Conservation (phyloP, 2,797 vertebrate genomes). For the Squalus acanthias region DNA sequence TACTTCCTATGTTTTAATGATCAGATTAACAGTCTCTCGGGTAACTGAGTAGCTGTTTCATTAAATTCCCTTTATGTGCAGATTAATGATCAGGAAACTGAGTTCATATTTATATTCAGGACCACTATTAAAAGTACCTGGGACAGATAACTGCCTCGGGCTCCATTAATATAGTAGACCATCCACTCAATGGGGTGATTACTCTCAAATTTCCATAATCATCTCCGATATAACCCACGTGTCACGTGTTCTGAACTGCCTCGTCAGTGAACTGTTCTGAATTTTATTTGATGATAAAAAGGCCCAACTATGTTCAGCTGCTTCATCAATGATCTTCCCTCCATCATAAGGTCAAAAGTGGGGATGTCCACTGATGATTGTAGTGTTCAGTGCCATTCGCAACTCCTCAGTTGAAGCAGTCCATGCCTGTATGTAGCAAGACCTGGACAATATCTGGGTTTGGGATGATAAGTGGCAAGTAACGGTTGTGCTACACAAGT, state of each 20-base stretch:
- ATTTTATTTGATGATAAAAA: not conserved
- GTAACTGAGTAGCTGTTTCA: not conserved
- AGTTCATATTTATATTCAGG: not conserved
- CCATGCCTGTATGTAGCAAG: too few relatives aligned
- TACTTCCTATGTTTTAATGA: not conserved
- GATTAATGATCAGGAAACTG: not conserved
- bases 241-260: not conserved
- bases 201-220: not conserved
- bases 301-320: too few relatives aligned
- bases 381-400: too few relatives aligned
- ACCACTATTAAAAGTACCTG: not conserved
- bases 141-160: not conserved
- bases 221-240: not conserved
- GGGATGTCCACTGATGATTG: too few relatives aligned
- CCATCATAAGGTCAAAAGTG: not conserved
- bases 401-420: too few relatives aligned
- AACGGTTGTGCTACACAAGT: too few relatives aligned
- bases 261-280: not conserved
- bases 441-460: too few relatives aligned
- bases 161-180: not conserved
- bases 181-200: not conserved
- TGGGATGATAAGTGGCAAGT: too few relatives aligned
- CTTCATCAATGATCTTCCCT: not conserved
- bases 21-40: not conserved
- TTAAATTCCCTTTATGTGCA: conserved; percentile 6